Percentiles rank a stretch among this genome's conserved stretches.
Conservation (phyloP, 2,113 vertebrate genomes). For the Typhlomys cinereus region DNA sequence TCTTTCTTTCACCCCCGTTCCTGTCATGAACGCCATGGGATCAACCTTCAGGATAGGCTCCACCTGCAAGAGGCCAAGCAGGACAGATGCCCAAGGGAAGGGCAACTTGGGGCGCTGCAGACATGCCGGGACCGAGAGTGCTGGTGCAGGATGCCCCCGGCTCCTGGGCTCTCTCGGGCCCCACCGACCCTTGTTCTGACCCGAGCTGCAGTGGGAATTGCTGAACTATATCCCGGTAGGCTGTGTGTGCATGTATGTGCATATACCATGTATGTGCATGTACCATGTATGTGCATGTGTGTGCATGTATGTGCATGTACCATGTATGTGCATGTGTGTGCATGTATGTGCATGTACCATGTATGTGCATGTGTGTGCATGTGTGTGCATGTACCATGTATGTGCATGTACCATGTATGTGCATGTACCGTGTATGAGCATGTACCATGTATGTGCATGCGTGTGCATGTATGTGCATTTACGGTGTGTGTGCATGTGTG, state of each 20-base stretch:
- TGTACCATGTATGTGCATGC: neutral
- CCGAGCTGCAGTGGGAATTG: neutral
- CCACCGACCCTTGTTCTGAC: neutral
- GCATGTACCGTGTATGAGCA: too few species aligned
- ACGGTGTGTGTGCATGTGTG: neutral
- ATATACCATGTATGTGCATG: too few species aligned
- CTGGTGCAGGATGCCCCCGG: neutral
- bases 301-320: neutral
- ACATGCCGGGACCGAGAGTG: neutral
- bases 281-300: neutral
- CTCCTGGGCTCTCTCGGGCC: neutral
- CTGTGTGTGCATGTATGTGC: too few species aligned
- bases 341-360: too few species aligned
- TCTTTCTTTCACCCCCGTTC: too few species aligned
- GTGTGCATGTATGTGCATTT: too few species aligned
- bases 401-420: neutral
- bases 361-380: neutral
- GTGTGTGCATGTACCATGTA: neutral
- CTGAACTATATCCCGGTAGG: neutral
- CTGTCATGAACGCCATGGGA: neutral
- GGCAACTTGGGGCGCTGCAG: too few species aligned
- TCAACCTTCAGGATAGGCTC: neutral
- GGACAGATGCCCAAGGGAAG: neutral
- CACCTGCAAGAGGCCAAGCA: neutral
- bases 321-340: neutral